Conservation (phyloP, 2,113 vertebrate species). For the Leptocoma aspasia region DNA sequence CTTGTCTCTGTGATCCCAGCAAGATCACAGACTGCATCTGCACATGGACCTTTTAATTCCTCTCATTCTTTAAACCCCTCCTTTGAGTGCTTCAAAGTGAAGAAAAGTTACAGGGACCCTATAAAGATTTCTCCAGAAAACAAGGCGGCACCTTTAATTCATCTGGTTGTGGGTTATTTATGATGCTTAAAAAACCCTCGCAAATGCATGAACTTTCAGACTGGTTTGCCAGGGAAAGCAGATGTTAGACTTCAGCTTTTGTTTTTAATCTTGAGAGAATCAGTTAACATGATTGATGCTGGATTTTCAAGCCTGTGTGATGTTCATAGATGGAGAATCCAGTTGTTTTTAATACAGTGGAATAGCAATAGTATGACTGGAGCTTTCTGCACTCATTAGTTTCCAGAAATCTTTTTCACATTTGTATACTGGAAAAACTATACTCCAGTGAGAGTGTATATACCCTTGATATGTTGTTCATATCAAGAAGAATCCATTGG, state of each 20-base stretch:
- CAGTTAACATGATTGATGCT: neutral
- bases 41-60: neutral
- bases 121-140: neutral
- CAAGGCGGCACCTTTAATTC: neutral
- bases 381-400: neutral
- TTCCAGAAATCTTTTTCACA: neutral
- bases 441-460: neutral
- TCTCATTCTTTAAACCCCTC: neutral
- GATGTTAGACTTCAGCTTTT: neutral
- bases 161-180: neutral
- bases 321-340: neutral
- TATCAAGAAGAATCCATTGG: neutral
- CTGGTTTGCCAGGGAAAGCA: slow-evolving; percentile 20
- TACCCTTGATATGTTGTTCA: neutral
- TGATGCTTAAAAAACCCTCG: neutral
- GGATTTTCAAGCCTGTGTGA: neutral
- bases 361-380: neutral
- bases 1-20: neutral
- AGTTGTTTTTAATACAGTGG: neutral
- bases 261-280: neutral
- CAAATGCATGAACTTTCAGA: neutral
- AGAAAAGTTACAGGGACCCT: neutral
- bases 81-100: neutral
- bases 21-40: neutral
- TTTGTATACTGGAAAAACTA: neutral